Evolutionary conservation across 2,797 vertebrate genomes (phyloP).

Genomic region (Gobio occitaniae): DNA sequence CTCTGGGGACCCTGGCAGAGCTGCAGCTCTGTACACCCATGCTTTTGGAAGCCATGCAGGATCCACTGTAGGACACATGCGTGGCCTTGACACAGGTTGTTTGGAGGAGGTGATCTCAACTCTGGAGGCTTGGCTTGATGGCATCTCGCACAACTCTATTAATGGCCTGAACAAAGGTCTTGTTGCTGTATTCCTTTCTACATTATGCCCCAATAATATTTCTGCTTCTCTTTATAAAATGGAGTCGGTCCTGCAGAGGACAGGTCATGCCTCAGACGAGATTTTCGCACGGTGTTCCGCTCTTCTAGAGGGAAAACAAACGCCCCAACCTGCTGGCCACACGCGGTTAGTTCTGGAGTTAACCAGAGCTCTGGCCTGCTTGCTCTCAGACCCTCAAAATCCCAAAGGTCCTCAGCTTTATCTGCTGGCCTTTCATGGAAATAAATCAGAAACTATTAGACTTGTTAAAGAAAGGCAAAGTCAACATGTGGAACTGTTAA

Average conservation of each 20-base stretch:
- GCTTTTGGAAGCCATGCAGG: conserved; percentile 85
- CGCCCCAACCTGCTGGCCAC: conserved; percentile 40
- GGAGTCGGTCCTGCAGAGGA: conserved; percentile 81
- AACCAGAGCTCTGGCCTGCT: conserved; percentile 83
- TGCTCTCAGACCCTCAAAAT: conserved; percentile 73
- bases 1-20: conserved; percentile 72
- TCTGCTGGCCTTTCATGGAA: conserved; percentile 77
- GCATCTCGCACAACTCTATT: conserved; percentile 66
- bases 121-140: conserved; percentile 85
- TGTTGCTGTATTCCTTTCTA: conserved; percentile 85
- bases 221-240: conserved; percentile 82
- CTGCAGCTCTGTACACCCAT: conserved; percentile 83
- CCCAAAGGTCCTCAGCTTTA: conserved; percentile 80
- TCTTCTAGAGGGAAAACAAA: conserved; percentile 75
- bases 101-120: conserved; percentile 71
- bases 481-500: conserved; percentile 79
- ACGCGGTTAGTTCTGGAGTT: conserved; percentile 77
- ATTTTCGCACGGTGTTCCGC: conserved; percentile 77
- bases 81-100: conserved; percentile 64
- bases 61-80: conserved; percentile 77
- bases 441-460: conserved; percentile 69
- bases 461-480: conserved; percentile 81
- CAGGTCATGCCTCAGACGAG: conserved; percentile 73
- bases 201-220: conserved; percentile 82
- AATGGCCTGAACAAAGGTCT: conserved; percentile 80